Percentiles rank a stretch among this genome's conserved stretches.
Evolutionary conservation across 2,113 vertebrate species (phyloP).

Genomic region (Neogale vison): DNA sequence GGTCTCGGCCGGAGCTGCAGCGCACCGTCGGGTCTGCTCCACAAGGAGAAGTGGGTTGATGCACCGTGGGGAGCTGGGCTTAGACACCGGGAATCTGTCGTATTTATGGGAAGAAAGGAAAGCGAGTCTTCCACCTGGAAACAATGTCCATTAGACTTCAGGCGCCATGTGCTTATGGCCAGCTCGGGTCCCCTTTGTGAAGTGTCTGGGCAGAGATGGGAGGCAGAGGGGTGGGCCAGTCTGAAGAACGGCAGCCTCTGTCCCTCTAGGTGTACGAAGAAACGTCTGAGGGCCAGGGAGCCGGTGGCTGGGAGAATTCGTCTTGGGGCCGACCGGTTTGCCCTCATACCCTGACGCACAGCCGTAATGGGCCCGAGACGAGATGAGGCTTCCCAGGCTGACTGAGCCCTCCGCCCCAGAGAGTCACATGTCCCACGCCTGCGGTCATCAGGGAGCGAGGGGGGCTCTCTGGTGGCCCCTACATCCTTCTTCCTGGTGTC

Average conservation of each 20-base stretch:
- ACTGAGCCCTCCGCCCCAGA: not conserved
- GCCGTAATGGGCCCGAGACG: not conserved
- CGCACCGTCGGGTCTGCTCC: accelerated
- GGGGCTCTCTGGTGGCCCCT: not conserved
- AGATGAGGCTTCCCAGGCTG: not conserved
- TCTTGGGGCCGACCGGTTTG: not conserved
- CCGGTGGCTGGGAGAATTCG: not conserved
- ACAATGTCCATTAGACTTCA: too few relatives aligned
- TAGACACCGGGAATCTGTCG: not conserved
- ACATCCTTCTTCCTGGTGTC: not conserved
- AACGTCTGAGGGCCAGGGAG: not conserved
- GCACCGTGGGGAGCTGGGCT: not conserved
- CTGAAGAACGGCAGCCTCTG: not conserved
- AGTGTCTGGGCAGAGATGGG: not conserved
- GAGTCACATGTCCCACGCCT: not conserved
- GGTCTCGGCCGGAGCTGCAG: not conserved
- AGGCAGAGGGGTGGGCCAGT: not conserved
- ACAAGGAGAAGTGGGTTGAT: not conserved
- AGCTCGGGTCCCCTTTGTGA: not conserved
- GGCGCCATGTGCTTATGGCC: accelerated
- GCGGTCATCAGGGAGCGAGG: not conserved
- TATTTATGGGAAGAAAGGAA: not conserved
- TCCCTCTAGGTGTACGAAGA: not conserved
- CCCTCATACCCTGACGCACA: not conserved
- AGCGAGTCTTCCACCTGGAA: not conserved